Conservation (phyloP, 1,140 invertebrate genomes). For the Hermatobates lingyangjiaoensis region DNA sequence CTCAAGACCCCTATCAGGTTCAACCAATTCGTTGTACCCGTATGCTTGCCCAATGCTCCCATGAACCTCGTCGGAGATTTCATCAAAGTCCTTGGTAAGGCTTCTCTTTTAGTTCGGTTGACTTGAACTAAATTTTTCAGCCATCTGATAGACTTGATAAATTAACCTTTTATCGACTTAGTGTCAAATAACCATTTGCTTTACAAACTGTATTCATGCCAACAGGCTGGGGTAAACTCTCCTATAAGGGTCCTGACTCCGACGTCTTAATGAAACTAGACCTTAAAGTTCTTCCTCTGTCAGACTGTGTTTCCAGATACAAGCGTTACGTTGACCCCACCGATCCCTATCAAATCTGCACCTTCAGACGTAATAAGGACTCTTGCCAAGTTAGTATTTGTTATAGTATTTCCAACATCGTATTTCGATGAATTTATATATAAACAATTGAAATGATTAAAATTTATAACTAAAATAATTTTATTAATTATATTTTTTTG, state of each 20-base stretch:
- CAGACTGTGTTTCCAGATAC: constrained; percentile 23
- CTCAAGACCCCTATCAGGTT: constrained; percentile 28
- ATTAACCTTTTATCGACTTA: too few species aligned
- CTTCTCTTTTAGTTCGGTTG: not conserved
- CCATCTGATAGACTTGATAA: too few species aligned
- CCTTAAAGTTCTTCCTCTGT: not conserved
- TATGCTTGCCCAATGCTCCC: constrained; percentile 42
- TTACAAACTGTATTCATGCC: too few species aligned
- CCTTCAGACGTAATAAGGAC: constrained; percentile 36
- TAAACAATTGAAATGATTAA: not conserved
- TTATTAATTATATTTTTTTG: not conserved
- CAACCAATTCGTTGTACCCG: constrained; percentile 32
- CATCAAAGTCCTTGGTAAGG: constrained; percentile 33
- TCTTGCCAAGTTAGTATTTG: constrained; percentile 33
- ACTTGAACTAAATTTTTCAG: too few species aligned
- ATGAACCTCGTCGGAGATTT: constrained; percentile 24
- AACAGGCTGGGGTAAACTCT: constrained; percentile 22
- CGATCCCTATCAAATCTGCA: constrained; percentile 38
- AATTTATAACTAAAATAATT: not conserved
- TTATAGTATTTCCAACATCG: constrained; percentile 7
- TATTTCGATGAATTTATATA: not conserved
- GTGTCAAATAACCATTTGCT: too few species aligned
- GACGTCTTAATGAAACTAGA: constrained; percentile 27
- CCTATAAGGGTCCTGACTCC: constrained; percentile 34
- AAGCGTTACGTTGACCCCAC: constrained; percentile 6